These are phyloP conservation scores for Parelbella ahira DNA, from an alignment of 2,888 invertebrate species.

Conservation along the genomic window DNA sequence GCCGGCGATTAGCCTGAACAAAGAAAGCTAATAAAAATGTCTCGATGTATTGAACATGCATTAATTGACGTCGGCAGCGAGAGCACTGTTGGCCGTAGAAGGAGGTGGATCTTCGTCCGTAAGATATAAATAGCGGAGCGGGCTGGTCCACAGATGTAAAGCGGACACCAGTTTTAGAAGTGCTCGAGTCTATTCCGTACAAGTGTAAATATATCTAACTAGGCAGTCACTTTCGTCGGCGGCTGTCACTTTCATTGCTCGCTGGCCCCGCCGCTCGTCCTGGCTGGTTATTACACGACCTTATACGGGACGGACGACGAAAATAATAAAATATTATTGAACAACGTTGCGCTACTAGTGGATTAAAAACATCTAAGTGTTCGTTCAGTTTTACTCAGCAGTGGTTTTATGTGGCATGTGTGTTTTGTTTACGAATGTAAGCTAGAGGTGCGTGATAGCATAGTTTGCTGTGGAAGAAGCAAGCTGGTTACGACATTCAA, in stretches of 20 bases:
- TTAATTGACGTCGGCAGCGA: conserved; percentile 53
- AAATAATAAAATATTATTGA: conserved; percentile 16
- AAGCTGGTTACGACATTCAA: too few relatives aligned
- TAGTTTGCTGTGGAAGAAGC: too few relatives aligned
- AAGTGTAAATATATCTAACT: conserved; percentile 75
- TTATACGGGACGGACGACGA: conserved; percentile 10
- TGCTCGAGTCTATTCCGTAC: conserved; percentile 69
- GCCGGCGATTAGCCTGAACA: conserved; percentile 38
- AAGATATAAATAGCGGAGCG: conserved; percentile 68
- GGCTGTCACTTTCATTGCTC: conserved; percentile 70
- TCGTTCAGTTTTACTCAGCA: not conserved
- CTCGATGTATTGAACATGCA: conserved; percentile 52
- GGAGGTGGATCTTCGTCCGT: conserved; percentile 62
- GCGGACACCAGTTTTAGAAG: conserved; percentile 74
- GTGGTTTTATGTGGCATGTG: not conserved
- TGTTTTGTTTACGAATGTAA: conserved; percentile 1
- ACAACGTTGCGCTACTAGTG: too few relatives aligned
- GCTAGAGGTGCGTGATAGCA: not conserved
- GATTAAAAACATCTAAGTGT: conserved; percentile 1
- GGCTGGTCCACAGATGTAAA: conserved; percentile 59
- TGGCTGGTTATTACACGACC: conserved; percentile 26
- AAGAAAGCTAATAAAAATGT: conserved; percentile 59
- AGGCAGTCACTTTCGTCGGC: conserved; percentile 68
- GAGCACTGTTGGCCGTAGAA: conserved; percentile 66
- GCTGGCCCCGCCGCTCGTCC: conserved; percentile 43